phyloP scores from a whole-genome alignment of 1,140 invertebrate genomes.

The Manduca sexta region DNA sequence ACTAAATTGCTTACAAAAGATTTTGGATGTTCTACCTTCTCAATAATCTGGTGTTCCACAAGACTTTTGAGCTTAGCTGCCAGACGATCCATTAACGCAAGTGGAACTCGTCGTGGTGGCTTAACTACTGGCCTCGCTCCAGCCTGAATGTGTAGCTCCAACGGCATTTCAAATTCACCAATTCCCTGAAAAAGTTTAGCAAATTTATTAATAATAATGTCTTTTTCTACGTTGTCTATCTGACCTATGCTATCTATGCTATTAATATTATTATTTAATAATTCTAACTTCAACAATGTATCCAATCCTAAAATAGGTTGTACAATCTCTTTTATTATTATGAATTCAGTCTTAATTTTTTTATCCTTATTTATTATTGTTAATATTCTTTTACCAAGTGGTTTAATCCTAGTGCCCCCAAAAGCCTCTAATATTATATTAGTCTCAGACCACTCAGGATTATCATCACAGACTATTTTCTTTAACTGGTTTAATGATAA shows the following conservation, averaged over 20 bases:
- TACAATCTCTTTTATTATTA: too few relatives aligned
- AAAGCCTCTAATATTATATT: constrained; percentile 18
- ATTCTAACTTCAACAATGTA: too few relatives aligned
- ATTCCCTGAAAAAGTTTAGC: constrained; percentile 10
- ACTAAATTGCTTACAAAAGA: constrained; percentile 29
- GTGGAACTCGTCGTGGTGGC: constrained; percentile 21
- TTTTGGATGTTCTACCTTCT: constrained; percentile 21
- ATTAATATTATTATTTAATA: constrained; percentile 4
- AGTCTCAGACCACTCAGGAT: constrained; percentile 12
- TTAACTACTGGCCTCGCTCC: constrained; percentile 14
- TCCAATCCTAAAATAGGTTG: too few relatives aligned
- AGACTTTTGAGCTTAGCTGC: constrained; percentile 18
- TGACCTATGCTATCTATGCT: neutral
- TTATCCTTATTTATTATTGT: too few relatives aligned
- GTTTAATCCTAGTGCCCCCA: constrained; percentile 17
- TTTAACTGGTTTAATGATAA: constrained; percentile 18
- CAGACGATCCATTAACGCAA: constrained; percentile 13
- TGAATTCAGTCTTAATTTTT: too few relatives aligned
- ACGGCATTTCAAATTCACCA: constrained; percentile 8
- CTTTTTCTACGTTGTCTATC: constrained; percentile 4
- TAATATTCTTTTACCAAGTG: too few relatives aligned
- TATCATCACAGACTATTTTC: constrained; percentile 15
- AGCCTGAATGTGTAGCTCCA: constrained; percentile 8
- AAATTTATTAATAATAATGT: constrained; percentile 8
- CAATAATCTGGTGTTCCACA: constrained; percentile 20